Percentiles rank a stretch among this genome's conserved stretches.
Evolutionary conservation across 1,140 invertebrate genomes (phyloP).

Genomic region (Lepidotrigona ventralis): DNA sequence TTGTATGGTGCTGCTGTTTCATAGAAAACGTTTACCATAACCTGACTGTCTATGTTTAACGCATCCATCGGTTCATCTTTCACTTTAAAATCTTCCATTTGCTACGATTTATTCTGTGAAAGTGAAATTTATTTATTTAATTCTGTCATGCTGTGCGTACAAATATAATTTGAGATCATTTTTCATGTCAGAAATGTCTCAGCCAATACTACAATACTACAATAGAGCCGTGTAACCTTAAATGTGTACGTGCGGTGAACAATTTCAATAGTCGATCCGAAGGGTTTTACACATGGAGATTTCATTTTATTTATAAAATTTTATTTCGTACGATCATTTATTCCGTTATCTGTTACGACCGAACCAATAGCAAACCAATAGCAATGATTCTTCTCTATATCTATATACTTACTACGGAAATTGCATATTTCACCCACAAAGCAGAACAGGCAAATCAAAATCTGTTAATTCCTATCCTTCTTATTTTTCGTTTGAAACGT

Average conservation of each 20-base stretch:
- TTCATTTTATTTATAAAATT: background rate
- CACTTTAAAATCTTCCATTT: constrained; percentile 64
- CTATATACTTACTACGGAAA: constrained; percentile 57
- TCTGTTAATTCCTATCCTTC: background rate
- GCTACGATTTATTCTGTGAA: constrained; percentile 63
- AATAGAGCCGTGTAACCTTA: constrained; percentile 54
- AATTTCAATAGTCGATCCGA: background rate
- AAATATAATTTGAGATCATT: constrained; percentile 24
- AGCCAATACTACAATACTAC: constrained; percentile 51
- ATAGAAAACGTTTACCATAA: constrained; percentile 72
- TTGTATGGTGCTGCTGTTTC: constrained; percentile 60
- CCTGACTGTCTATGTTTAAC: constrained; percentile 67
- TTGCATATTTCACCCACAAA: constrained; percentile 52
- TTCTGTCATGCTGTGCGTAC: background rate
- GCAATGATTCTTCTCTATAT: background rate
- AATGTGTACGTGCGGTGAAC: constrained; percentile 24
- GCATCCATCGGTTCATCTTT: constrained; percentile 69
- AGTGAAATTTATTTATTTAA: constrained; percentile 54
- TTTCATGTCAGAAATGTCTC: constrained; percentile 36
- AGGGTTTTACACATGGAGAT: background rate
- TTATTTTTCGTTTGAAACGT: background rate
- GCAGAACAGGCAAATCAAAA: constrained; percentile 12
- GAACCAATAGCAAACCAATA: background rate
- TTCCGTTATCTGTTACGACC: constrained; percentile 6
- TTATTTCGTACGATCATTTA: background rate